Evolutionary conservation across 2,888 invertebrate genomes (phyloP).

Genomic region (Polyploca ridens): DNA sequence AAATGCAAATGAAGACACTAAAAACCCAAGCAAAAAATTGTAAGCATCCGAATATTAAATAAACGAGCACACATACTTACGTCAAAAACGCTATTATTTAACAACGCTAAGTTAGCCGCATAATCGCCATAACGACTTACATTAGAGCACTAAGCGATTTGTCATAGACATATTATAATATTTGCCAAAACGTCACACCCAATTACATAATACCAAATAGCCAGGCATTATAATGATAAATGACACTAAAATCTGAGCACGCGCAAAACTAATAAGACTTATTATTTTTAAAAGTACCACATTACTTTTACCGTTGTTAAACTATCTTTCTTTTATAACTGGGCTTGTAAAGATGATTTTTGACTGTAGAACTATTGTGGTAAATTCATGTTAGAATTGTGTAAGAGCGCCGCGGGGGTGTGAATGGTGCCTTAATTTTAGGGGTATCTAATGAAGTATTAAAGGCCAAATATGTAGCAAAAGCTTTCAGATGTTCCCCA

Average conservation of each 20-base stretch:
- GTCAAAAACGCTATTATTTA: constrained; percentile 9
- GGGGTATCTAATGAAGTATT: constrained; percentile 10
- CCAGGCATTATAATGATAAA: constrained; percentile 37
- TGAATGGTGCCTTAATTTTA: constrained; percentile 30
- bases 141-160: constrained; percentile 36
- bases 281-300: constrained; percentile 19
- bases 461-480: neutral
- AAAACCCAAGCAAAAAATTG: constrained; percentile 2
- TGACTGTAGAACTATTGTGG: neutral
- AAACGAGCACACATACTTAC: constrained; percentile 9
- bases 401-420: constrained; percentile 32
- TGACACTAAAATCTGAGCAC: constrained; percentile 34
- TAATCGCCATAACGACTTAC: constrained; percentile 27
- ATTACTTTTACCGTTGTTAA: neutral
- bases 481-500: neutral
- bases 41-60: constrained; percentile 5
- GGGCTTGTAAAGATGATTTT: neutral
- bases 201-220: constrained; percentile 42
- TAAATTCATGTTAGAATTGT: constrained; percentile 20
- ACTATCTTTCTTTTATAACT: neutral
- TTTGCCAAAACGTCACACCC: constrained; percentile 36
- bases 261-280: constrained; percentile 34
- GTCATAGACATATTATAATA: constrained; percentile 35
- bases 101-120: constrained; percentile 14
- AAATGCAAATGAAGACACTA: neutral